Conservation (phyloP, 1,140 invertebrate genomes). For the Laodelphax striatellus region DNA sequence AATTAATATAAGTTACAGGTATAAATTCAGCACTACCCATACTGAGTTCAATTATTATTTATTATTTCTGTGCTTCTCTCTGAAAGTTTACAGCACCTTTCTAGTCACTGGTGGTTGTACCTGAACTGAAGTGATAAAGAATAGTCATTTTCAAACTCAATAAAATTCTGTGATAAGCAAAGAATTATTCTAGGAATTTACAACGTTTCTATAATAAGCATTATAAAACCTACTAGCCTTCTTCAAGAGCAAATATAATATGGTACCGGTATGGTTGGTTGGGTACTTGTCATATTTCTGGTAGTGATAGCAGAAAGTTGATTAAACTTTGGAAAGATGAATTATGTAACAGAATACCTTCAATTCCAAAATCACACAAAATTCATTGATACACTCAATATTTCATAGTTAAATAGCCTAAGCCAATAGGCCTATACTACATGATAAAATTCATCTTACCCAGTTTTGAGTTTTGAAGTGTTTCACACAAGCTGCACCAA, state of each 20-base stretch:
- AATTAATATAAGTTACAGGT: too few species aligned
- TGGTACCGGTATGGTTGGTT: background rate
- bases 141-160: too few species aligned
- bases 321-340: background rate
- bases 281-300: background rate
- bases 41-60: too few species aligned
- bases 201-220: too few species aligned
- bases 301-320: background rate
- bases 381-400: background rate
- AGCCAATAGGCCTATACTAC: background rate
- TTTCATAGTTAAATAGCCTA: background rate
- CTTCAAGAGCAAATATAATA: too few species aligned
- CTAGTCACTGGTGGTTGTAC: too few species aligned
- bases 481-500: constrained; percentile 74
- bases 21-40: too few species aligned
- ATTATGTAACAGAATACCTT: background rate
- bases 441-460: constrained; percentile 42
- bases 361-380: background rate
- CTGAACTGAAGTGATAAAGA: too few species aligned
- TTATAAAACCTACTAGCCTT: background rate
- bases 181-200: too few species aligned
- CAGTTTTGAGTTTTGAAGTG: constrained; percentile 84
- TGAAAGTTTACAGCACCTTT: too few species aligned
- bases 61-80: too few species aligned
- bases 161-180: too few species aligned